Evolutionary conservation across 1,140 invertebrate genomes (phyloP), one percentile per base, ranked within the genome.

Genomic region (Ceratosolen fusciceps): DNA sequence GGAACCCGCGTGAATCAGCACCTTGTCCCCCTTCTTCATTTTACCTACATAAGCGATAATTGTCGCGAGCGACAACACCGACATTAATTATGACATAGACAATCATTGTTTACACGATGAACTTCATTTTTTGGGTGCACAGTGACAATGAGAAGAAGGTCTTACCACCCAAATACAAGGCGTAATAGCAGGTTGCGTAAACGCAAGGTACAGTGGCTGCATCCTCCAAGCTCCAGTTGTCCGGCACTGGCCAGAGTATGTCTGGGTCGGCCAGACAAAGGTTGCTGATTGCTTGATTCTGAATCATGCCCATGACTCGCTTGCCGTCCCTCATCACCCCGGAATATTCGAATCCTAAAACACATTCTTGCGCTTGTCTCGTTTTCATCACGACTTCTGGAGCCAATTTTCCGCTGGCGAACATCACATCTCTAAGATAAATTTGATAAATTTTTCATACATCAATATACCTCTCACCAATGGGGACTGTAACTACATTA

Each of bases 181-280:
- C 95, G 86, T 96, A 96, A 81, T 96, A 95, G 2, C 93, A 96
- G 0, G 96, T 98, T 62, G 92, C 92, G 85, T 98, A 98, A 8
- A 95, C 95, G 1, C 95, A 94, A 4, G 97, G 97, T 0, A 98
- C 92, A 0, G 96, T 96, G 0, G 96, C 95, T 1, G 97, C 97
- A 60, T 98, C 95, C 85, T 96, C 93, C 29, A 98, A 88, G 0
- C 92, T 93, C 97, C 97, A 98, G 8, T 92, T 84, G 0, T 96
- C 92, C 4, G 97, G 97, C 26, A 98, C 91, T 2, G 93, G 85
- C 96, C 96, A 98, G 21, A 93, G 83, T 2, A 96, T 91, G 10
- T 89, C 85, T 47, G 89, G 88, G 84, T 96, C 93, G 10, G 91
- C 90, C 60, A 92, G 65, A 3, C 93, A 85, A 68, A 93, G 80